These are phyloP conservation scores for Phortica okadai DNA, from an alignment of 2,888 invertebrate species.

Conservation along the genomic window DNA sequence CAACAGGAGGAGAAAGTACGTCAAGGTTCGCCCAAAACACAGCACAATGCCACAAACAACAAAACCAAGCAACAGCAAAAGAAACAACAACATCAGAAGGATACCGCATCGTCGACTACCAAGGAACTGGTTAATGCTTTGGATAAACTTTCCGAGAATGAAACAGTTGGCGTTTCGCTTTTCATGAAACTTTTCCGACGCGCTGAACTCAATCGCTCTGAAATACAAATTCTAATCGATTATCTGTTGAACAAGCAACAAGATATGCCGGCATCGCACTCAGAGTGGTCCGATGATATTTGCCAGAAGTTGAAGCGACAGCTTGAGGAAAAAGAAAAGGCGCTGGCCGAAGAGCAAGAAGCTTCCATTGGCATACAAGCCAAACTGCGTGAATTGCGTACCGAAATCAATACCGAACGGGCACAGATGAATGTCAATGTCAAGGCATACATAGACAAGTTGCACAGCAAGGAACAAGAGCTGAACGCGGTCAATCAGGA, in stretches of 20 bases:
- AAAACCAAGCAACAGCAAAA: constrained; percentile 64
- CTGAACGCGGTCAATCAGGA: constrained; percentile 70
- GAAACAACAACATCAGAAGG: constrained; percentile 78
- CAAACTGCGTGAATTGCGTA: constrained; percentile 87
- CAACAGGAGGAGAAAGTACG: constrained; percentile 62
- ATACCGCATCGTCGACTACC: constrained; percentile 57
- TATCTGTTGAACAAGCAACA: constrained; percentile 92
- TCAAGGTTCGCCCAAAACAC: constrained; percentile 71
- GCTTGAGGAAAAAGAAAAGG: constrained; percentile 90
- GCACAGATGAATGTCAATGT: constrained; percentile 70
- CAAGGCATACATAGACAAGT: constrained; percentile 72
- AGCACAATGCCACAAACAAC: constrained; percentile 72
- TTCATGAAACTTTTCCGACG: constrained; percentile 86
- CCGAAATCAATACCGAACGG: constrained; percentile 74
- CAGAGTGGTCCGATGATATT: constrained; percentile 94
- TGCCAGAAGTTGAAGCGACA: constrained; percentile 91
- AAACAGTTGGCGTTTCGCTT: constrained; percentile 83
- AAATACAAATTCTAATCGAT: constrained; percentile 93
- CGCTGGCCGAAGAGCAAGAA: constrained; percentile 85
- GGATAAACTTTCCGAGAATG: constrained; percentile 81
- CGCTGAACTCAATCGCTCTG: constrained; percentile 88
- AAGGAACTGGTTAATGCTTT: constrained; percentile 68
- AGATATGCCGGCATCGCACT: constrained; percentile 84
- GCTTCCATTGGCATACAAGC: constrained; percentile 85
- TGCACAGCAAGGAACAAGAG: constrained; percentile 71